A percentile compares a stretch with the other conserved stretches of the same genome.
Conservation (phyloP, 1,140 invertebrate genomes). For the Popillia japonica region DNA sequence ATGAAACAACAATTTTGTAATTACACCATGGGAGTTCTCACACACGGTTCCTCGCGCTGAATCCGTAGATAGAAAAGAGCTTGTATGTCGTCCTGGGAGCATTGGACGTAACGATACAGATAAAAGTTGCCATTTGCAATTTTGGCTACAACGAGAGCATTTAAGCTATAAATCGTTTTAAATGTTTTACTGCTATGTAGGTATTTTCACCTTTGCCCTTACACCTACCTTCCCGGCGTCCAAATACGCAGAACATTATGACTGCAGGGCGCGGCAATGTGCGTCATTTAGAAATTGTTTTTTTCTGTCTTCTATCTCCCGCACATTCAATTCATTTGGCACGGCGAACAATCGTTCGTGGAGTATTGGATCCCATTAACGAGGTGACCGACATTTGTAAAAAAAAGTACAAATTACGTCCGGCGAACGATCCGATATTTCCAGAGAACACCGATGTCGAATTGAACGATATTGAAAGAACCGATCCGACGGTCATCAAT, state of each 20-base stretch:
- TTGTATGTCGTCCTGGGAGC: too few species aligned
- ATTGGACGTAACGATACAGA: too few species aligned
- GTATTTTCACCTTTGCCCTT: background rate
- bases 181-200: background rate
- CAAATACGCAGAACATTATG: background rate
- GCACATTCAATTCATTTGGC: background rate
- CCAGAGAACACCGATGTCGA: conserved; percentile 66
- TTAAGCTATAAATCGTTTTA: background rate
- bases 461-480: conserved; percentile 68
- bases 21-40: too few species aligned
- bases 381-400: conserved; percentile 70
- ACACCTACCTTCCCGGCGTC: background rate
- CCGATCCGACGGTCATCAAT: conserved; percentile 75
- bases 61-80: too few species aligned
- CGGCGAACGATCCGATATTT: conserved; percentile 72
- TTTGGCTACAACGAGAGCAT: background rate
- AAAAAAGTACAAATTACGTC: conserved; percentile 74
- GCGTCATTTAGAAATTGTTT: conserved; percentile 3
- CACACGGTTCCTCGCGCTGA: too few species aligned
- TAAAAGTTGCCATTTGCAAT: too few species aligned
- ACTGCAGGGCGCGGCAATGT: background rate
- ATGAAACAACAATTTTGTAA: too few species aligned
- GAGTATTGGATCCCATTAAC: conserved; percentile 72
- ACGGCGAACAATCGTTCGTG: conserved; percentile 63
- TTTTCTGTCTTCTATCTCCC: background rate